These are phyloP conservation scores for Chondrosia reniformis DNA, from an alignment of 37 sponge, comb jelly and placozoan species.

Conservation along the genomic window DNA sequence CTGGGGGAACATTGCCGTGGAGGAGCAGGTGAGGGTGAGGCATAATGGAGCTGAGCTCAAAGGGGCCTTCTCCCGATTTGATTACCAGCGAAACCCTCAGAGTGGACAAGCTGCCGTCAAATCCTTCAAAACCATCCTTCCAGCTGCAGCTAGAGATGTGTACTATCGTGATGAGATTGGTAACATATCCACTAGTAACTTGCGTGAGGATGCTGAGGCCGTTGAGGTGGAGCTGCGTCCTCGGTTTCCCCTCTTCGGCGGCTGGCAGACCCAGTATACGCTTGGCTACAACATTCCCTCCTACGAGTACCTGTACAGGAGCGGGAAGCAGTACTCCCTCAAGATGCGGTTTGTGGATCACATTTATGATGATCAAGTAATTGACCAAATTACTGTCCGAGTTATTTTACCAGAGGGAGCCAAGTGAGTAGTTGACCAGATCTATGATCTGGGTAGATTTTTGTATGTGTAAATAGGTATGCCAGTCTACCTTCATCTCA, in stretches of 20 bases:
- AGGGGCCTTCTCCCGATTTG: slow-evolving; percentile 81
- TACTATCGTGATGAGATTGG: slow-evolving; percentile 98
- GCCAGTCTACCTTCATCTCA: too few relatives aligned
- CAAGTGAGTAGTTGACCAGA: slow-evolving; percentile 60
- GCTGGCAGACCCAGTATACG: slow-evolving; percentile 94
- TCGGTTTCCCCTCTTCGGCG: slow-evolving; percentile 96
- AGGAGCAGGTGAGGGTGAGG: slow-evolving; percentile 75
- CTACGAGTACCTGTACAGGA: slow-evolving; percentile 81
- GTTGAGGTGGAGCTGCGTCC: slow-evolving; percentile 84
- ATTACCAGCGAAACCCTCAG: slow-evolving; percentile 86
- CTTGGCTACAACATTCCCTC: slow-evolving; percentile 93
- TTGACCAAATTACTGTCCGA: slow-evolving; percentile 52
- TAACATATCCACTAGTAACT: slow-evolving; percentile 92
- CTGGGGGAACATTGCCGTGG: slow-evolving; percentile 98
- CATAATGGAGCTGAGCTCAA: slow-evolving; percentile 75
- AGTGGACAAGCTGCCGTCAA: slow-evolving; percentile 75
- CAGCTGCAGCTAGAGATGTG: slow-evolving; percentile 85
- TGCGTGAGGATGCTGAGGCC: slow-evolving; percentile 75
- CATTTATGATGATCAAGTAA: slow-evolving; percentile 80
- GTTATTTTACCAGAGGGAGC: slow-evolving; percentile 91
- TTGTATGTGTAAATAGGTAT: too few relatives aligned
- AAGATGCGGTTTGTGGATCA: slow-evolving; percentile 90
- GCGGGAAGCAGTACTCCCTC: slow-evolving; percentile 66
- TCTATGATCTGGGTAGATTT: too few relatives aligned
- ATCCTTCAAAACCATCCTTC: slow-evolving; percentile 83